Evolutionary conservation across 2,113 vertebrate species (phyloP).

Genomic region (Budorcas taxicolor): DNA sequence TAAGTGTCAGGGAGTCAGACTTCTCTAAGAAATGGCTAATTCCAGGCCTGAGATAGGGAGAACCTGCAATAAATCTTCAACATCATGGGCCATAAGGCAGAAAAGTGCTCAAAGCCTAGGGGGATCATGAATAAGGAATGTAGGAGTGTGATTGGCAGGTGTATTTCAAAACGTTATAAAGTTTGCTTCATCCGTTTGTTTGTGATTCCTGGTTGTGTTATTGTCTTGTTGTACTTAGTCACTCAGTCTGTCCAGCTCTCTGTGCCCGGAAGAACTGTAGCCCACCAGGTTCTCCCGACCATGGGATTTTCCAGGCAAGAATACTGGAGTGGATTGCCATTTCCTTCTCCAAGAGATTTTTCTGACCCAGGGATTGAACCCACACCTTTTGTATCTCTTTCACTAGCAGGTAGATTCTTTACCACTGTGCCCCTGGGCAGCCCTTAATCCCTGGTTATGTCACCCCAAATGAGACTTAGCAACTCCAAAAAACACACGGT

Average conservation of each 20-base stretch:
- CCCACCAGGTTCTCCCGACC: neutral
- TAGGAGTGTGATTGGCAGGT: accelerated
- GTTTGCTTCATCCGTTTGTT: neutral
- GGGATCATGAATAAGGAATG: neutral
- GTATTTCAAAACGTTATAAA: neutral
- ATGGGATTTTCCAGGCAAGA: neutral
- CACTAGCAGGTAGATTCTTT: neutral
- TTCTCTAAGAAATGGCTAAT: neutral
- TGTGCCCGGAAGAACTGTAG: neutral
- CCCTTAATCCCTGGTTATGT: neutral
- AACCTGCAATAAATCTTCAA: neutral
- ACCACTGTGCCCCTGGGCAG: neutral
- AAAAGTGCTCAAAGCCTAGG: neutral
- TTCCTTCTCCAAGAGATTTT: neutral
- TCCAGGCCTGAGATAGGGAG: neutral
- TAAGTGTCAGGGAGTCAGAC: neutral
- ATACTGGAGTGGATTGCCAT: neutral
- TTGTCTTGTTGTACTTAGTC: neutral
- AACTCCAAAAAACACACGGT: neutral
- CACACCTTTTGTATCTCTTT: neutral
- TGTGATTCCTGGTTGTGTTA: neutral
- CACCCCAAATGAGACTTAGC: neutral
- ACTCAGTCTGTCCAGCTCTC: neutral
- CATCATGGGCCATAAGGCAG: neutral
- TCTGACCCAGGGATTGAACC: neutral